Evolutionary conservation across 2,113 vertebrate genomes (phyloP).

Genomic region (Puffinus mauretanicus): DNA sequence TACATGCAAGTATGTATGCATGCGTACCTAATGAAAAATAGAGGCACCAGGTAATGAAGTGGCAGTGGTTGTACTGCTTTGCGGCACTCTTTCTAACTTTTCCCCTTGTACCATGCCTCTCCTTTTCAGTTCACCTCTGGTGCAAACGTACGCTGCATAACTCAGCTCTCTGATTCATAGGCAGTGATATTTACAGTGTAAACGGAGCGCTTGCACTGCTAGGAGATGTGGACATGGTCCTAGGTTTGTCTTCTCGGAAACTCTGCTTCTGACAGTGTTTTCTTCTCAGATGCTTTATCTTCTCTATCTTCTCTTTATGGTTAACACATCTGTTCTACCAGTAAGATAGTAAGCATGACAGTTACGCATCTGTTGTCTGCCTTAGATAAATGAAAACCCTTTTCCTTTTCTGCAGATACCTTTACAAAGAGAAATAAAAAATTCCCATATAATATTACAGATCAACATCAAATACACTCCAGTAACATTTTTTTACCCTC

Average conservation of each 20-base stretch:
- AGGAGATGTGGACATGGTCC: not conserved
- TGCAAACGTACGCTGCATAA: not conserved
- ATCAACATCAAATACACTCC: not conserved
- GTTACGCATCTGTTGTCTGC: not conserved
- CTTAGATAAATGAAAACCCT: not conserved
- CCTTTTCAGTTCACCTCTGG: not conserved
- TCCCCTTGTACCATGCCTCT: not conserved
- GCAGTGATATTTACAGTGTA: not conserved
- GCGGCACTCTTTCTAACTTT: not conserved
- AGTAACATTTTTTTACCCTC: rapidly evolving
- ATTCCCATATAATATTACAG: not conserved
- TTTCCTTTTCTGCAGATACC: not conserved
- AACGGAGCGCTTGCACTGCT: not conserved
- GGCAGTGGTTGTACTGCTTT: not conserved
- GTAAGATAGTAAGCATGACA: not conserved
- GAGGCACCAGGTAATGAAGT: not conserved
- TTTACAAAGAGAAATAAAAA: not conserved
- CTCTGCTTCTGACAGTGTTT: not conserved
- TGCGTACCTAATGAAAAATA: not conserved
- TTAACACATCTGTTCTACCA: not conserved
- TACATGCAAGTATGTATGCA: not conserved
- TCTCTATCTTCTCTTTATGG: not conserved
- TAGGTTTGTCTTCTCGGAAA: not conserved
- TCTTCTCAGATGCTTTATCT: not conserved
- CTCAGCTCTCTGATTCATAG: not conserved